Evolutionary conservation across 2,888 invertebrate species (phyloP), one percentile per base, ranked within the genome.

Genomic region (Abrostola tripartita): DNA sequence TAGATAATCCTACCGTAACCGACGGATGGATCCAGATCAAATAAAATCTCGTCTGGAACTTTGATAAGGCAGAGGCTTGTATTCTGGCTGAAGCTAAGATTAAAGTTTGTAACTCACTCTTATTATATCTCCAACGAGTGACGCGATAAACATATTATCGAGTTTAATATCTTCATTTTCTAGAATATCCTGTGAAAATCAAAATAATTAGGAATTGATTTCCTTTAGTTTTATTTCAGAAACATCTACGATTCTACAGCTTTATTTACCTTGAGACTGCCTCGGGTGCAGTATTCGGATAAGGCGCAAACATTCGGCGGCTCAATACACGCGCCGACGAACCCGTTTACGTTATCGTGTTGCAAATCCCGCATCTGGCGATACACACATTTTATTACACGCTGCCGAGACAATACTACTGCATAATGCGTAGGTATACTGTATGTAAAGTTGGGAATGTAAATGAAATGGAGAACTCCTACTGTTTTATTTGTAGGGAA

Each of bases 121-220:
- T 83, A 99, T 97, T 76, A 99, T 98, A 91, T 99, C 99, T 61
- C 98, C 98, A 11, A 99, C 97, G 74, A 99, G 95, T 7, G 99
- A 99, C 37, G 99, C 98, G 76, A 98, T 97, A 90, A 99, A 99
- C 97, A 99, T 98, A 85, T 98, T 97, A 91, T 99, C 99, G 84
- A 99, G 94, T 92, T 98, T 98, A 75, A 99, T 97, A 88, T 99
- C 98, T 85, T 98, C 98, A 88, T 99, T 99, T 87, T 98, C 98
- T 65, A 99, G 94, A 81, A 99, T 98, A 90, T 99, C 98, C 97
- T 98, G 93, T 52, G 85, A 83, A 71, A 74, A 49, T 76, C 62
- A 51, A 53, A 57, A 58, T 36, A 41, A 49, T 37, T 56, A 5
- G 24, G 24, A 24, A 5, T 5, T 9, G 44, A 14, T 6, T 24